These are phyloP conservation scores for Dasyurus viverrinus DNA, from an alignment of 2,113 vertebrate genomes.

Conservation along the genomic window DNA sequence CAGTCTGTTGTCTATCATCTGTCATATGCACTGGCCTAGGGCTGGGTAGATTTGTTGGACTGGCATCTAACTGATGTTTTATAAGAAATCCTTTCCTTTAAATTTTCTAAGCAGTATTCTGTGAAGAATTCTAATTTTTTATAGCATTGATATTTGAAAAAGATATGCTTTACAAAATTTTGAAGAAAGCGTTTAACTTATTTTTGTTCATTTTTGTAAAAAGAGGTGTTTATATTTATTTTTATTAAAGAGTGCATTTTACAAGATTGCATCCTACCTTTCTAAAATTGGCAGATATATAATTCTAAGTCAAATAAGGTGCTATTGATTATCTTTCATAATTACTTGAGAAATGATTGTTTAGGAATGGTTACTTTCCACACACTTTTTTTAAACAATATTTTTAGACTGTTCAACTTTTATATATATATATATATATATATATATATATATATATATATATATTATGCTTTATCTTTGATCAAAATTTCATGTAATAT, in stretches of 20 bases:
- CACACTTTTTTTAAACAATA: conserved; percentile 63
- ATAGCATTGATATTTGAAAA: conserved; percentile 49
- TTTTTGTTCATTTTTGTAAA: conserved; percentile 17
- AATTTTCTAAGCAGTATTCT: background rate
- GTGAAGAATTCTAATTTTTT: conserved; percentile 50
- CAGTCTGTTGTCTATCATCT: background rate
- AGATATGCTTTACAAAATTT: background rate
- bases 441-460: conserved; percentile 67
- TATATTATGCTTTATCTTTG: conserved; percentile 55
- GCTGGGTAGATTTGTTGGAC: background rate
- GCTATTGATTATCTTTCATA: conserved; percentile 54
- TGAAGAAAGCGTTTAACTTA: conserved; percentile 39
- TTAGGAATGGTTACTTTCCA: conserved; percentile 71
- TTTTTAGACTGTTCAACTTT: conserved; percentile 59
- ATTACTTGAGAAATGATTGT: conserved; percentile 61
- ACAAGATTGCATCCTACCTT: conserved; percentile 62
- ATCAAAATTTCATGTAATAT: conserved; percentile 53
- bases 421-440: no score
- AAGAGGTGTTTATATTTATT: conserved; percentile 38
- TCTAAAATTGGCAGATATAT: conserved; percentile 62
- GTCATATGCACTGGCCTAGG: background rate
- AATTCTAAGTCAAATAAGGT: conserved; percentile 64
- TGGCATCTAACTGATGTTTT: background rate
- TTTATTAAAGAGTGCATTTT: conserved; percentile 37
- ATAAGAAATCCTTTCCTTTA: background rate